Evolutionary conservation across 2,888 invertebrate genomes (phyloP).

Genomic region (Ceriagrion tenellum): DNA sequence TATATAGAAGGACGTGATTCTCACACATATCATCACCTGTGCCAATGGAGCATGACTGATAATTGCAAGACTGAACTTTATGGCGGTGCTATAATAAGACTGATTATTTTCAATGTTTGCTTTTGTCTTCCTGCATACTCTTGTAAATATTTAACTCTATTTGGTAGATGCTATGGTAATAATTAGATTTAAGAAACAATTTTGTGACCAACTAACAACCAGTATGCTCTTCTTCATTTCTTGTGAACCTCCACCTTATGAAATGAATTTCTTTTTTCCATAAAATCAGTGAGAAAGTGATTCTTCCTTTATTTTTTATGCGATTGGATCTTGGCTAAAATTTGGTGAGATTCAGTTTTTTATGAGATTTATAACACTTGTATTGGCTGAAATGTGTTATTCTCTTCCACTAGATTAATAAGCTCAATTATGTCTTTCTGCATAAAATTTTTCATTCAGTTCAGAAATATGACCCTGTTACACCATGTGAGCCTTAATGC

Average conservation of each 20-base stretch:
- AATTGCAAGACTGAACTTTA: constrained; percentile 56
- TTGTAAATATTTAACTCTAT: constrained; percentile 37
- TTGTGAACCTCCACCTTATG: not conserved
- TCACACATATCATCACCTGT: constrained; percentile 50
- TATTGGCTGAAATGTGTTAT: not conserved
- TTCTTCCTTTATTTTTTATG: constrained; percentile 19
- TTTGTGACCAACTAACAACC: not conserved
- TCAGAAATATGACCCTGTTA: too few species aligned
- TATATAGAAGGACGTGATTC: constrained; percentile 16
- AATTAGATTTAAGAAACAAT: not conserved
- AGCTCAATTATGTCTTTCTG: too few species aligned
- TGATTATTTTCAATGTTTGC: constrained; percentile 57
- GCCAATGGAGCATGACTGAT: constrained; percentile 54
- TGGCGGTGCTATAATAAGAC: constrained; percentile 64
- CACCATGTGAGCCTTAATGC: too few species aligned
- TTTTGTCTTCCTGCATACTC: constrained; percentile 39
- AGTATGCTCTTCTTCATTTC: not conserved
- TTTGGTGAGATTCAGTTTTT: not conserved
- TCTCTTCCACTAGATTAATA: too few species aligned
- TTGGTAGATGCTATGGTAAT: constrained; percentile 19
- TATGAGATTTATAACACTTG: not conserved
- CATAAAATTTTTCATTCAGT: too few species aligned
- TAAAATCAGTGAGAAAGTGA: not conserved
- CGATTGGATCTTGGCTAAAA: not conserved
- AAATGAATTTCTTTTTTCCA: not conserved